Conservation (phyloP, 1,140 invertebrate genomes). For the Brachionus rubens region DNA sequence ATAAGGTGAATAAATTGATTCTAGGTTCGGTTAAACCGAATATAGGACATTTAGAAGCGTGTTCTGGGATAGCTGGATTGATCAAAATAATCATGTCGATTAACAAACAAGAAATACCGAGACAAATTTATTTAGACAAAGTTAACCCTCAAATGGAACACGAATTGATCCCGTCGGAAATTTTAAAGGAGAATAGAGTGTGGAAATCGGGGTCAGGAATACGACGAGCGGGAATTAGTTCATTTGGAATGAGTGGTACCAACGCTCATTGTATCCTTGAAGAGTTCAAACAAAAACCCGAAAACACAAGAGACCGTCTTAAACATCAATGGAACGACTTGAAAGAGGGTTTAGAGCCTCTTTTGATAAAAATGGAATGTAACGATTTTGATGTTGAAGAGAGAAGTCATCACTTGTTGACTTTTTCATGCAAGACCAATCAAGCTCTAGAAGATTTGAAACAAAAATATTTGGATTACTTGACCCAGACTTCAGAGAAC, state of each 20-base stretch:
- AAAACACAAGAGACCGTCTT: not conserved
- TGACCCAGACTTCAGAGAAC: not conserved
- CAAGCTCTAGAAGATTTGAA: not conserved
- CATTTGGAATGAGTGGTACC: slow-evolving; percentile 3
- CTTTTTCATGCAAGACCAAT: not conserved
- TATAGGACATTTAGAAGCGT: slow-evolving; percentile 19
- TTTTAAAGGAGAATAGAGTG: not conserved
- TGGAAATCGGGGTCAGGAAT: not conserved
- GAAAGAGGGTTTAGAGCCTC: not conserved
- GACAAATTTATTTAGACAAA: not conserved
- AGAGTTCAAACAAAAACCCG: not conserved
- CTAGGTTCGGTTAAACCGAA: slow-evolving; percentile 37
- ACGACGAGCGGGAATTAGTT: not conserved
- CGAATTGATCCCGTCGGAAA: not conserved
- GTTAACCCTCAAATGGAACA: not conserved
- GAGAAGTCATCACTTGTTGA: not conserved
- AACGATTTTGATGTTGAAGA: not conserved
- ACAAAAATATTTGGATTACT: not conserved
- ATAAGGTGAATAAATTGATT: not conserved
- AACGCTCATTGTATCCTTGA: not conserved
- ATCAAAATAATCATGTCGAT: not conserved
- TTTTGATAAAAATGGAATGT: not conserved
- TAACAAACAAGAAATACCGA: not conserved
- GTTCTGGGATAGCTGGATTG: slow-evolving; percentile 7
- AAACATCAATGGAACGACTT: not conserved